These are phyloP conservation scores for Colossoma macropomum DNA, from an alignment of 2,113 vertebrate genomes.

Conservation along the genomic window DNA sequence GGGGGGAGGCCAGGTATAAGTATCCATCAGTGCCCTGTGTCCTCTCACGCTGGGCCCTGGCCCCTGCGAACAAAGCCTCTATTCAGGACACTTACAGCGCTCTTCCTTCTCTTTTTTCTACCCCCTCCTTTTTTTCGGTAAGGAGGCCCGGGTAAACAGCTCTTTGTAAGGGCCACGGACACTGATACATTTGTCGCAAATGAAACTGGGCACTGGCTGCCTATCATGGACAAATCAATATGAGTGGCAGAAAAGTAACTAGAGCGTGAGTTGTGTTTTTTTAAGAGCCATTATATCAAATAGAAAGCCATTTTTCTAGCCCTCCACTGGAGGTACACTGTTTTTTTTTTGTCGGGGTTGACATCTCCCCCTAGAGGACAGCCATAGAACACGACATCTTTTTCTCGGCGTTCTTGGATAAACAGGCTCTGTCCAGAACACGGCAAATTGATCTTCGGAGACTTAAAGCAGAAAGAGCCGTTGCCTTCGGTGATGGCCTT, in stretches of 20 bases:
- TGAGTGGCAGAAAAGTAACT: conserved; percentile 40
- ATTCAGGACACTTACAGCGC: conserved; percentile 74
- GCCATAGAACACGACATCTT: background rate
- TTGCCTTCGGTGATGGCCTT: conserved; percentile 29
- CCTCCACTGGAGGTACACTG: background rate
- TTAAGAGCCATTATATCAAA: conserved; percentile 22
- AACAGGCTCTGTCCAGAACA: conserved; percentile 30
- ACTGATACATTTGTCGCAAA: conserved; percentile 38
- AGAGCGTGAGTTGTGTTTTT: conserved; percentile 36
- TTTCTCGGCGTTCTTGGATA: background rate
- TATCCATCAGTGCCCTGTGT: conserved; percentile 64
- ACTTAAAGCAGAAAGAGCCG: conserved; percentile 37
- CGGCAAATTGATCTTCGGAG: conserved; percentile 53
- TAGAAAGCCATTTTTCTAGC: conserved; percentile 28
- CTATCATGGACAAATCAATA: conserved; percentile 46
- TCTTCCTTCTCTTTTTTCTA: conserved; percentile 72
- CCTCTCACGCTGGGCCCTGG: conserved; percentile 72
- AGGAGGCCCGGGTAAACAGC: conserved; percentile 79
- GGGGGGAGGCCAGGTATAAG: conserved; percentile 82
- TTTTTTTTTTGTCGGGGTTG: conserved; percentile 10
- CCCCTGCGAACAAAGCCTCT: conserved; percentile 83
- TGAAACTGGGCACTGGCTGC: conserved; percentile 38
- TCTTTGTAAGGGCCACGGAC: conserved; percentile 68
- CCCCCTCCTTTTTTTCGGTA: conserved; percentile 16
- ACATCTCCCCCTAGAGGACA: conserved; percentile 48